Base-by-base conservation (phyloP, 2,888 invertebrate species). In the Harpagoxenus sublaevis region DNA sequence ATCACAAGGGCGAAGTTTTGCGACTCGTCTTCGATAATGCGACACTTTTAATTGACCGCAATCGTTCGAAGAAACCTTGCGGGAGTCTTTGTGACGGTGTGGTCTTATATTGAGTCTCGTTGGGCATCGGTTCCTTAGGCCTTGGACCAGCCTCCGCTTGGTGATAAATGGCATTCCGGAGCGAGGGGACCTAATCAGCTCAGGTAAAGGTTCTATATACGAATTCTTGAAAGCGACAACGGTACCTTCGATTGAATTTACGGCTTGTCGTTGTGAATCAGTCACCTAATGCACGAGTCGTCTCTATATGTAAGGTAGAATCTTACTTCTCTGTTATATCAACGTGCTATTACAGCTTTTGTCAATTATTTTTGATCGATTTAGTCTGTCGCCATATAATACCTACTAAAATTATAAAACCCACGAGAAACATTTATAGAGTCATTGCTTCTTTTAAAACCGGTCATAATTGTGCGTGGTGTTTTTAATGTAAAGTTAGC, bases 121-220 rank as follows among this genome's bases (percentile, higher is more conserved):
- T 81, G 65, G 53, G 81, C 71, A 66, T 60, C 85, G 66, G 66
- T 42, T 75, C 51, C 65, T 63, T 45, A 70, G 60, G 66, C 68
- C 63, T 39, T n/a, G 53, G 55, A 74, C 57, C 45, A 15, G 35
- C 65, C 77, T 57, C 8, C 48, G 68, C 63, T 82, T 63, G 31
- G 84, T 92, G 89, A 91, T 89, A 91, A 91, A 91, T 90, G 87
- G 83, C 91, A 90, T 92, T 91, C 92, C 89, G 81, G 63, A 55
- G 10, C 57, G 51, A 85, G 81, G 78, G 77, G 78, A 74, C 87
- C 91, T 91, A 91, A 91, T 92, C 90, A 84, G 86, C 68, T 28
- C 87, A 90, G 88, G 86, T 88, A 88, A 86, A 86, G 75, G 62
- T 60, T 42, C 65, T 23, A 65, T 63, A 45, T 57, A 73, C 74